A percentile compares a stretch with the other conserved stretches of the same genome.
These are phyloP conservation scores for Atrina japonica DNA, from an alignment of 2,888 invertebrate genomes.

Conservation along the genomic window DNA sequence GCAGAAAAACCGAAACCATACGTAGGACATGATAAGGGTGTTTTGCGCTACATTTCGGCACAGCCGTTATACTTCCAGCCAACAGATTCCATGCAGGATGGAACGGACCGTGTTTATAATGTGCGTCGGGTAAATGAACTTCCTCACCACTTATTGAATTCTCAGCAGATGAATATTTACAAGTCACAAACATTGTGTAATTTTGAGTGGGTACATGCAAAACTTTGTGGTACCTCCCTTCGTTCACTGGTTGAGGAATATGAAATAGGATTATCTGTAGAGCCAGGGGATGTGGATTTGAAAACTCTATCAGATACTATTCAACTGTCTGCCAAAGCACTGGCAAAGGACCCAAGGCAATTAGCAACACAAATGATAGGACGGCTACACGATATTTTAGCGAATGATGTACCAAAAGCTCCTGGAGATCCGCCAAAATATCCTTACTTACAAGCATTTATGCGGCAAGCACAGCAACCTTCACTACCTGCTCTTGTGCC, in stretches of 20 bases:
- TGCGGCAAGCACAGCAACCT: constrained; percentile 66
- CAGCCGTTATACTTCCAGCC: constrained; percentile 70
- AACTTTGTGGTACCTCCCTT: constrained; percentile 89
- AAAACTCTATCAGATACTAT: constrained; percentile 86
- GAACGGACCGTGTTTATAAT: constrained; percentile 83
- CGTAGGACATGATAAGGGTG: constrained; percentile 64
- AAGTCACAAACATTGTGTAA: constrained; percentile 88
- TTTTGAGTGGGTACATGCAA: constrained; percentile 89
- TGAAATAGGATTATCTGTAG: constrained; percentile 81
- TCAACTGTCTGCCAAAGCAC: constrained; percentile 86
- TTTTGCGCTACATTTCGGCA: constrained; percentile 56
- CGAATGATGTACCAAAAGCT: constrained; percentile 70
- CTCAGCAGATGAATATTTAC: constrained; percentile 82
- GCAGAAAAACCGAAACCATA: constrained; percentile 68
- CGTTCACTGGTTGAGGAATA: constrained; percentile 90
- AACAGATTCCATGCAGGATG: constrained; percentile 50
- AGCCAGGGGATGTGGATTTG: constrained; percentile 74
- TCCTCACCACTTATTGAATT: constrained; percentile 88
- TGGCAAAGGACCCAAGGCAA: constrained; percentile 91
- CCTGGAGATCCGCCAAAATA: constrained; percentile 75
- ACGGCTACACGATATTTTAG: constrained; percentile 78
- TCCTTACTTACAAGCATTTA: constrained; percentile 70
- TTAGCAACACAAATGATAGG: constrained; percentile 87
- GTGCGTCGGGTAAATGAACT: constrained; percentile 90
- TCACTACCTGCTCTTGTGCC: constrained; percentile 75